Conservation (phyloP, 1,140 invertebrate species). For the Hypsibius dujardini region DNA sequence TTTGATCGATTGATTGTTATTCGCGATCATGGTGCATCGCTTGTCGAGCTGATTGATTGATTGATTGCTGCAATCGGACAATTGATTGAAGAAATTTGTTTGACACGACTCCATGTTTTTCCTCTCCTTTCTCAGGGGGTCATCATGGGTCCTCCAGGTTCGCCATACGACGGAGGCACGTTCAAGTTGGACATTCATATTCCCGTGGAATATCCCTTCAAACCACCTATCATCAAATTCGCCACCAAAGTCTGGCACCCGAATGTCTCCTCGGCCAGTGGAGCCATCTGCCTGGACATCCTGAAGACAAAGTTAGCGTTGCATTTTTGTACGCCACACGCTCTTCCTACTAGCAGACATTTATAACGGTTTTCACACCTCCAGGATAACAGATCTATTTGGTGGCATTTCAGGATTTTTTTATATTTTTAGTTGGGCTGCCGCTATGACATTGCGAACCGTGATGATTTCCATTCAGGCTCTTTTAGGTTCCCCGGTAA, state of each 20-base stretch:
- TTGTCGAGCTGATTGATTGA: too few relatives aligned
- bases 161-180: conserved; percentile 83
- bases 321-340: conserved; percentile 15
- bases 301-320: conserved; percentile 80
- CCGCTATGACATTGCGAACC: conserved; percentile 89
- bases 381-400: background rate
- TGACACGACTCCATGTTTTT: too few relatives aligned
- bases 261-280: conserved; percentile 95
- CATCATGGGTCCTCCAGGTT: conserved; percentile 59
- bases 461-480: conserved; percentile 80
- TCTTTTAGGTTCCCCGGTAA: conserved; percentile 41
- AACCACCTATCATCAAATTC: conserved; percentile 89
- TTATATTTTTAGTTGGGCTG: conserved; percentile 50
- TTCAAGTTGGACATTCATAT: conserved; percentile 91
- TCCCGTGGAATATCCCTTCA: conserved; percentile 96
- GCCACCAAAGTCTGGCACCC: conserved; percentile 98
- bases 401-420: conserved; percentile 17
- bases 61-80: too few relatives aligned
- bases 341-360: background rate
- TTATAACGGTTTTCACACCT: conserved; percentile 17
- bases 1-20: too few relatives aligned
- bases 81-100: too few relatives aligned
- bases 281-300: conserved; percentile 96
- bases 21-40: too few relatives aligned
- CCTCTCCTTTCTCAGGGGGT: too few relatives aligned